These are phyloP conservation scores for Vidua macroura DNA, from an alignment of 2,113 vertebrate genomes.

Conservation along the genomic window DNA sequence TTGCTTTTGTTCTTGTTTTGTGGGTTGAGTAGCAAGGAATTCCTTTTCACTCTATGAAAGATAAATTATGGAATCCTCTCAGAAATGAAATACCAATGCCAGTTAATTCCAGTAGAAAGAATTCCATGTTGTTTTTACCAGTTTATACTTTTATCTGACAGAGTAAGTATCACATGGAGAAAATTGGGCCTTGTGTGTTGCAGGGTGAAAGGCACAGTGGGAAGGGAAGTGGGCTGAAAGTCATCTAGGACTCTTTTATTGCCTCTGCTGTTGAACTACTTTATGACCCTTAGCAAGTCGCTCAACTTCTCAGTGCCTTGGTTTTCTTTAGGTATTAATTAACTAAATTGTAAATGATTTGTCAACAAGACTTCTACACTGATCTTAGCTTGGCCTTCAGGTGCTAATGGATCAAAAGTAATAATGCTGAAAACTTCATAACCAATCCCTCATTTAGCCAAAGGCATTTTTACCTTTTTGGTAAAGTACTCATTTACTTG, in stretches of 20 bases:
- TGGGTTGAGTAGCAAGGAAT: neutral
- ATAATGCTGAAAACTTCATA: neutral
- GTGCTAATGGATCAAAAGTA: neutral
- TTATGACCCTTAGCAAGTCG: constrained; percentile 24
- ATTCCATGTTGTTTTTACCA: neutral
- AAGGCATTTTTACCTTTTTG: neutral
- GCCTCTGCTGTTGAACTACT: constrained; percentile 4
- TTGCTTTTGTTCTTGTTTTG: neutral
- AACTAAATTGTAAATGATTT: constrained; percentile 44
- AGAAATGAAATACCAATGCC: neutral
- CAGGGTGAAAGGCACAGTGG: neutral
- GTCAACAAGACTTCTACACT: neutral
- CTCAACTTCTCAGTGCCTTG: neutral
- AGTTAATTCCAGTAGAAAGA: neutral
- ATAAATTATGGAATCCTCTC: neutral
- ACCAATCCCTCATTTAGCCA: neutral
- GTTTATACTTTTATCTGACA: neutral
- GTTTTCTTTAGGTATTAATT: constrained; percentile 47
- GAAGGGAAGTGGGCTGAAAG: constrained; percentile 1
- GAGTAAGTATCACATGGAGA: neutral
- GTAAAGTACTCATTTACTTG: neutral
- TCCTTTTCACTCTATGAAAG: neutral
- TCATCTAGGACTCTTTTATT: constrained; percentile 2
- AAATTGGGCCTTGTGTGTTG: neutral
- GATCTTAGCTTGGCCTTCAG: neutral